Base-by-base conservation (phyloP, 2,113 vertebrate species). In the Eptesicus fuscus region DNA sequence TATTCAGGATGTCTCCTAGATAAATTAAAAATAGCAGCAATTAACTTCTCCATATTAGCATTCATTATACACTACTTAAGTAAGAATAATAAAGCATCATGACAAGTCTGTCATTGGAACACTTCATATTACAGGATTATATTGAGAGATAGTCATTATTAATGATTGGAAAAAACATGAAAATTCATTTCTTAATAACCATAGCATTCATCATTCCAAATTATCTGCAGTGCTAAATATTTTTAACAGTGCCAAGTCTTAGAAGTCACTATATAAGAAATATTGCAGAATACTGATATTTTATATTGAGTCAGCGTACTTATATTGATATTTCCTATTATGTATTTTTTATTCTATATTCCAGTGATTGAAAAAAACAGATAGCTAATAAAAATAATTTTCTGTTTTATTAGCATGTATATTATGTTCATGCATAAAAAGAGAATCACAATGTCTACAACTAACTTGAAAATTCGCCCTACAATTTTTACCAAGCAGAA, bases 1-100 rank as follows among this genome's bases (percentile, higher is more conserved):
- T 98, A 98, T 98, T 98, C 98, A 98, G 96, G 96, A 97, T 98
- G 98, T 97, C 98, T 98, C 98, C 94, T 70, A 96, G 97, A 98
- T 97, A 99, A 99, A 98, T 98, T 98, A 98, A 99, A 99, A 99
- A 98, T 98, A 98, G 98, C 98, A 97, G 97, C 97, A 98, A 98
- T 99, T 98, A 98, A 98, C 98, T 98, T 98, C 93, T 73, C 92
- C 93, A 76, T 97, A 98, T 99, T 99, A 98, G 98, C 98, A 98
- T 98, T 98, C 98, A 98, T 98, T 98, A 97, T 87, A 97, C 88
- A 63, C 83, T 88, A 88, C 91, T 98, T 97, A 98, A 98, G 98
- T 96, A 40, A 16, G 98, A 98, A 98, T 98, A 98, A 98, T 98
- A 98, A 98, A 97, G 89, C 96, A 96, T 97, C 95, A 85, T 14